Percentiles rank a stretch among this genome's conserved stretches.
Evolutionary conservation across 2,888 invertebrate species (phyloP).

Genomic region (Petrolisthes manimaculis): DNA sequence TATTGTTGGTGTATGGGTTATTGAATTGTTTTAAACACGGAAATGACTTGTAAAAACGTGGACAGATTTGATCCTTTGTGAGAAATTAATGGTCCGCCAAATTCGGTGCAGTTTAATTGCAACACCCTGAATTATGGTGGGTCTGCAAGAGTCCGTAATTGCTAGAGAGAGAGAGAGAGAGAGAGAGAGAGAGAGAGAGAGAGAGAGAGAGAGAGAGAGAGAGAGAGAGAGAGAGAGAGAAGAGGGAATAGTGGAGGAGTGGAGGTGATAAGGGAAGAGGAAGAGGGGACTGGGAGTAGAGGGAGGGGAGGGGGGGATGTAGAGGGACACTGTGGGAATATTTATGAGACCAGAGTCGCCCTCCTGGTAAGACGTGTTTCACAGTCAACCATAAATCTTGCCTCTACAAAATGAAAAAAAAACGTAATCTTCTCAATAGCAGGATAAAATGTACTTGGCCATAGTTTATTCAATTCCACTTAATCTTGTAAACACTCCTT

Average conservation of each 20-base stretch:
- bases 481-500: no score
- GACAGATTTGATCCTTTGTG: no score
- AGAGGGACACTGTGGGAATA: background rate
- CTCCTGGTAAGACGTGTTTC: background rate
- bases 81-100: no score
- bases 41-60: no score
- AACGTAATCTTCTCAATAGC: no score
- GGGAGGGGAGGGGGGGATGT: background rate
- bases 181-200: background rate
- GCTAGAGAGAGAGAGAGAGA: background rate
- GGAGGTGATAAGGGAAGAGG: background rate
- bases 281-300: background rate
- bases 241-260: background rate
- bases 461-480: no score
- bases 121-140: no score
- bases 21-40: no score
- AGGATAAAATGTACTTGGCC: no score
- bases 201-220: background rate
- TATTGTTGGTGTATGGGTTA: no score
- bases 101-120: no score
- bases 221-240: background rate
- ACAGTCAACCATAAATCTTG: background rate
- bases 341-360: background rate
- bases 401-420: background rate
- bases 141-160: no score